Evolutionary conservation across 2,797 vertebrate species (phyloP).

Genomic region (Aldrovandia affinis): DNA sequence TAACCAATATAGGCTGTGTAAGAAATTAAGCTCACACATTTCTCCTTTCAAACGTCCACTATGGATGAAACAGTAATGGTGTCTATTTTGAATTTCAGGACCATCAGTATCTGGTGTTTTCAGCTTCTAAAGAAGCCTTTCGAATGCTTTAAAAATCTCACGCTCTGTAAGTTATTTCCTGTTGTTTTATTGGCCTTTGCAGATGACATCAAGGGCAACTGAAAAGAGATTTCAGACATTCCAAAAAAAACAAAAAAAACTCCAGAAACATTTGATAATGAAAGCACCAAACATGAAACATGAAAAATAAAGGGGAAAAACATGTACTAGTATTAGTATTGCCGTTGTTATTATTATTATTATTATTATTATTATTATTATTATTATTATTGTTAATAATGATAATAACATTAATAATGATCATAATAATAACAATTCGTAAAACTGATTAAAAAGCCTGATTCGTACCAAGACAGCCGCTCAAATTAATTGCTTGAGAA

Average conservation of each 20-base stretch:
- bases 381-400: constrained; percentile 63
- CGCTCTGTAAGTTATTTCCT: constrained; percentile 56
- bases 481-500: constrained; percentile 78
- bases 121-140: constrained; percentile 50
- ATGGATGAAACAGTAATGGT: constrained; percentile 41
- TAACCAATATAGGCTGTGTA: constrained; percentile 24
- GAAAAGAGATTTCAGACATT: constrained; percentile 43
- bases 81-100: constrained; percentile 47
- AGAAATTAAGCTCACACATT: constrained; percentile 31
- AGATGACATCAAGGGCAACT: constrained; percentile 44
- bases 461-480: constrained; percentile 66
- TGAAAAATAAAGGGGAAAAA: constrained; percentile 58
- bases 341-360: no score
- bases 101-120: constrained; percentile 44
- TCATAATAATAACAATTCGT: no score
- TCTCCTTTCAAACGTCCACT: constrained; percentile 34
- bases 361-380: no score
- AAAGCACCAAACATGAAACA: constrained; percentile 43
- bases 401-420: constrained; percentile 52
- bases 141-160: constrained; percentile 45
- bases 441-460: constrained; percentile 63
- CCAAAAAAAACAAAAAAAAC: constrained; percentile 51
- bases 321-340: no score
- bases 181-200: constrained; percentile 64
- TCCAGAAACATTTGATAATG: constrained; percentile 56